phyloP scores from a whole-genome alignment of 2,113 vertebrate species.

The Apeltes quadracus region DNA sequence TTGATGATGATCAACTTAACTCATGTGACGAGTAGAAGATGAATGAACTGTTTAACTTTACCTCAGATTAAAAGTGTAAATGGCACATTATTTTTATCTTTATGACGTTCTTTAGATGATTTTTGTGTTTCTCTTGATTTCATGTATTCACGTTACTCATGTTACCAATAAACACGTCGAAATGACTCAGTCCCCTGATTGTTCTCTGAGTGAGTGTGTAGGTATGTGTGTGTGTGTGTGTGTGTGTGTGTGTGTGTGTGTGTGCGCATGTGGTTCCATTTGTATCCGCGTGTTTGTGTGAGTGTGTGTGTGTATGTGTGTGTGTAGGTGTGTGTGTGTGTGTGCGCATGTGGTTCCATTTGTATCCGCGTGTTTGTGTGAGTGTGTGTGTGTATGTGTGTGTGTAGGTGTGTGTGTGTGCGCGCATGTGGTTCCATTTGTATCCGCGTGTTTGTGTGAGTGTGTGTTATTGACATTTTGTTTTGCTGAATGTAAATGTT shows the following conservation, averaged over 20 bases:
- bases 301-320: not conserved
- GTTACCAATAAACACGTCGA: constrained; percentile 97
- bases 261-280: constrained; percentile 2
- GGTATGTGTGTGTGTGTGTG: constrained; percentile 8
- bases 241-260: constrained; percentile 18
- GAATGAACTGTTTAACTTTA: constrained; percentile 87
- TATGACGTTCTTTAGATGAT: constrained; percentile 90
- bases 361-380: constrained; percentile 65
- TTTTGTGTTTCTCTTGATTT: constrained; percentile 86
- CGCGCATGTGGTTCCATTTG: constrained; percentile 52
- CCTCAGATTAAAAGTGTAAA: constrained; percentile 93
- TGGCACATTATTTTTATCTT: constrained; percentile 97
- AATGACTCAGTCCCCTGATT: constrained; percentile 61
- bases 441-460: constrained; percentile 59
- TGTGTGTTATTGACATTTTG: constrained; percentile 77
- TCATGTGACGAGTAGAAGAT: constrained; percentile 59
- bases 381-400: constrained; percentile 64
- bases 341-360: constrained; percentile 59
- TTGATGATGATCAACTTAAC: constrained; percentile 59
- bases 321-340: constrained; percentile 50
- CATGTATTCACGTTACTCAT: constrained; percentile 98
- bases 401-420: constrained; percentile 32
- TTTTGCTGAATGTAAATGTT: not conserved
- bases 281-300: not conserved
- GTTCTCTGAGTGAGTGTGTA: not conserved